Base-by-base conservation (phyloP, 2,888 invertebrate species). In the Euplagia quadripunctaria region DNA sequence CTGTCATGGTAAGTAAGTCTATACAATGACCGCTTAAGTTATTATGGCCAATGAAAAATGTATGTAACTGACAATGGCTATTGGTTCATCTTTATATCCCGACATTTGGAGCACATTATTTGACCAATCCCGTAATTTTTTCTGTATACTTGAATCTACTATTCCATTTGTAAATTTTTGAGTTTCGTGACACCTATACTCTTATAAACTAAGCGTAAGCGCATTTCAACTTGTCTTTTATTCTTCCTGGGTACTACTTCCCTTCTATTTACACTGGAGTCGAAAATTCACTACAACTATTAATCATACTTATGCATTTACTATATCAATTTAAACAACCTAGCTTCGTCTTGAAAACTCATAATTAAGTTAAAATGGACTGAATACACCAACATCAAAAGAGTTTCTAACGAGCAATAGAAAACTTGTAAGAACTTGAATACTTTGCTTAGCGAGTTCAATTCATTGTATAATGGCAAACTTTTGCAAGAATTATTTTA, bases 371-470 rank as follows among this genome's bases (percentile, higher is more conserved):
- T 69, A 75, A 69, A 73, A 75, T 64, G 1, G 49, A 64, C 63
- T 42, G 64, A 77, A 73, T 16, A 65, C 69, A 65, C 52, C 70
- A 46, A 79, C 69, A 76, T 73, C 31, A 65, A 73, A 43, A 77
- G 77, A 67, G 16, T 73, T 20, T 74, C 72, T 85, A 87, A 82
- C 81, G 71, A 84, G 80, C 79, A 77, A 79, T 80, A 80, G 78
- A 81, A 81, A 88, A 86, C 80, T 87, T 88, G 74, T 81, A 88
- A 87, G 82, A 85, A 80, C 79, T 79, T 68, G 64, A 79, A 77
- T 73, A 84, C 85, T 83, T 81, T 55, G 58, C 75, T 79, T 77
- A 75, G 74, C 73, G 70, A 79, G 76, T 81, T 81, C 72, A 79
- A 76, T 79, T 83, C 73, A 73, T 81, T 76, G 71, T 81, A 74